Evolutionary conservation across 1,140 invertebrate species (phyloP).

Genomic region (Drosophila dunni): DNA sequence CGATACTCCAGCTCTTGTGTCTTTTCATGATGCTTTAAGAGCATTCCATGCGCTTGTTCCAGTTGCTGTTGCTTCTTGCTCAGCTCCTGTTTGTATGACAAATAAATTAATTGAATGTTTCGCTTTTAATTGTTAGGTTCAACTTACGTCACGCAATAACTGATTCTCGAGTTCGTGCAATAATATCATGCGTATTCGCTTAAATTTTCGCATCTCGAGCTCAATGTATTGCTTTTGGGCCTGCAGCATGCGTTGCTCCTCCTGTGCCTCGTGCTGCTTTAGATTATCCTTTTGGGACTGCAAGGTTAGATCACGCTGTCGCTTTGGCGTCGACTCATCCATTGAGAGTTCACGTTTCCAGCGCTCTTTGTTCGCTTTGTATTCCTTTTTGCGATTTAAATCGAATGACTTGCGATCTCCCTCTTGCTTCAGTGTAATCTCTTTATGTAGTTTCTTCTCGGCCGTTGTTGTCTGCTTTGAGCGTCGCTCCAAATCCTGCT

Average conservation of each 20-base stretch:
- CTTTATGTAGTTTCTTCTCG: slow-evolving; percentile 97
- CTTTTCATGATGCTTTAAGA: slow-evolving; percentile 97
- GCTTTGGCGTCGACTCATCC: slow-evolving; percentile 96
- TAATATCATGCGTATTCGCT: slow-evolving; percentile 94
- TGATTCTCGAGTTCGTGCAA: slow-evolving; percentile 96
- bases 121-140: neutral
- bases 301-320: slow-evolving; percentile 95
- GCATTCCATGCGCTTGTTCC: slow-evolving; percentile 97
- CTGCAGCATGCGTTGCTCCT: slow-evolving; percentile 93
- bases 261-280: slow-evolving; percentile 95
- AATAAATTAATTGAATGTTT: neutral
- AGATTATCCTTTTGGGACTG: slow-evolving; percentile 96
- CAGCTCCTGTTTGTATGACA: slow-evolving; percentile 89
- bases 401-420: slow-evolving; percentile 94
- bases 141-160: slow-evolving; percentile 92
- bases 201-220: slow-evolving; percentile 96
- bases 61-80: slow-evolving; percentile 97
- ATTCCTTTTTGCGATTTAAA: slow-evolving; percentile 97
- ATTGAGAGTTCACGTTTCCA: slow-evolving; percentile 97
- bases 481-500: slow-evolving; percentile 95
- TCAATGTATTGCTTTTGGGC: slow-evolving; percentile 96
- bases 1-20: slow-evolving; percentile 98
- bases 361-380: slow-evolving; percentile 98
- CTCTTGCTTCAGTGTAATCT: slow-evolving; percentile 95
- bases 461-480: slow-evolving; percentile 93